Evolutionary conservation across 2,113 vertebrate genomes (phyloP).

Genomic region (Madoqua kirkii): DNA sequence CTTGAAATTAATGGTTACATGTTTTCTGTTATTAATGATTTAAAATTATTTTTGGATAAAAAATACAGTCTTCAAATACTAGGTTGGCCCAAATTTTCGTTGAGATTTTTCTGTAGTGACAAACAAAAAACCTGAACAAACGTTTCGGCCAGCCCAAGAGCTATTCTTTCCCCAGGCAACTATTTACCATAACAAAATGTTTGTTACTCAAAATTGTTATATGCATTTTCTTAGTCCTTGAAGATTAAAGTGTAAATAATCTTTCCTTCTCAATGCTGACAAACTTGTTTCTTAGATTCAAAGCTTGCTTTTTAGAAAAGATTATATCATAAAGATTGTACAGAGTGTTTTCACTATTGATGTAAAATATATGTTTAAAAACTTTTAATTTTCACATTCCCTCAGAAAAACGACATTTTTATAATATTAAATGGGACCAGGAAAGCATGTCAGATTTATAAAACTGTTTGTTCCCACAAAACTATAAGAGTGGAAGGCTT

Average conservation of each 20-base stretch:
- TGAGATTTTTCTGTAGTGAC: not conserved
- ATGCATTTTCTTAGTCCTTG: not conserved
- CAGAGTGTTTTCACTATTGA: not conserved
- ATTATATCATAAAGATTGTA: not conserved
- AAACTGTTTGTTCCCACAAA: slow-evolving; percentile 52
- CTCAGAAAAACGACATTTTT: slow-evolving; percentile 46
- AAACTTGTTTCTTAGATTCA: not conserved
- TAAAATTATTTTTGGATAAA: not conserved
- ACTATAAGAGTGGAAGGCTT: not conserved
- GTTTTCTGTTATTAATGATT: slow-evolving; percentile 4
- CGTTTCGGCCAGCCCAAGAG: not conserved
- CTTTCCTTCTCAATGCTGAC: not conserved
- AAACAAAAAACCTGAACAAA: not conserved
- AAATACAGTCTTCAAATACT: not conserved
- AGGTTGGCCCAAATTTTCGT: not conserved
- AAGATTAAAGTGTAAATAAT: not conserved
- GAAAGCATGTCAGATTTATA: slow-evolving; percentile 51
- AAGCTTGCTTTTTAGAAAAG: slow-evolving; percentile 11
- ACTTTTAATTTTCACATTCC: not conserved
- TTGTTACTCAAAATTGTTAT: not conserved
- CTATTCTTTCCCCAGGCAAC: not conserved
- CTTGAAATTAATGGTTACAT: not conserved
- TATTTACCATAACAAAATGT: not conserved
- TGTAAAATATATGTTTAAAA: not conserved
- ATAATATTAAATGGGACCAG: slow-evolving; percentile 39